Evolutionary conservation across 2,797 vertebrate genomes (phyloP), one percentile per base, ranked within the genome.

Genomic region (Euthynnus affinis): DNA sequence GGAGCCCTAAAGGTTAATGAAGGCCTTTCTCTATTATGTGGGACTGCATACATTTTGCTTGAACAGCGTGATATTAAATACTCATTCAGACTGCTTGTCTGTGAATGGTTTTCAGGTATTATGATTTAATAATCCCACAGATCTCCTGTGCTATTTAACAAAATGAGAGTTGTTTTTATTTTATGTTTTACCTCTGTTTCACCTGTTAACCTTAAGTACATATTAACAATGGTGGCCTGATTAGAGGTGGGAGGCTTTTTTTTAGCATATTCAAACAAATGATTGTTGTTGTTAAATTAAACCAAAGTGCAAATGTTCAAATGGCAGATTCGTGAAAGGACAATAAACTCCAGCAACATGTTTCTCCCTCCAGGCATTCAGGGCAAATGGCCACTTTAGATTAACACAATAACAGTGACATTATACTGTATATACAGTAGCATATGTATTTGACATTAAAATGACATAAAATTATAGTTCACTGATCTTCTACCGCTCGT

Each of bases 1-100:
- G 79, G 66, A 80, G 88, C 88, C 89, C 89, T 89, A 93, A 93
- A 94, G 93, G 93, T 93, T 91, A 93, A 93, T 93, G 93, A 92
- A 89, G 82, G 88, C 89, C 80, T 87, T 76, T 88, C 77, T 86
- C 91, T 88, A 87, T 92, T 92, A 90, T 93, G 90, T 82, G 81
- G 71, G 46, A 73, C 81, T 84, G 90, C 90, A 91, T 92, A 91
- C 85, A 86, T 90, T 90, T 89, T 71, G 78, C 79, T 68, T 71
- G 70, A 88, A 74, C 78, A 59, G 75, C 61, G 44, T 80, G 84
- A 84, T 88, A 91, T 90, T 90, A 90, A 92, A 83, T 75, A 86
- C 79, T 85, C 77, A 76, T 88, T 89, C 78, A 79, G 85, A 60
- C 77, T 27, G 82, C 73, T 81, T 84, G 83, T 81, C 76, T 91